Evolutionary conservation across 2,888 invertebrate species (phyloP).

Genomic region (Chymomyza caudatula): DNA sequence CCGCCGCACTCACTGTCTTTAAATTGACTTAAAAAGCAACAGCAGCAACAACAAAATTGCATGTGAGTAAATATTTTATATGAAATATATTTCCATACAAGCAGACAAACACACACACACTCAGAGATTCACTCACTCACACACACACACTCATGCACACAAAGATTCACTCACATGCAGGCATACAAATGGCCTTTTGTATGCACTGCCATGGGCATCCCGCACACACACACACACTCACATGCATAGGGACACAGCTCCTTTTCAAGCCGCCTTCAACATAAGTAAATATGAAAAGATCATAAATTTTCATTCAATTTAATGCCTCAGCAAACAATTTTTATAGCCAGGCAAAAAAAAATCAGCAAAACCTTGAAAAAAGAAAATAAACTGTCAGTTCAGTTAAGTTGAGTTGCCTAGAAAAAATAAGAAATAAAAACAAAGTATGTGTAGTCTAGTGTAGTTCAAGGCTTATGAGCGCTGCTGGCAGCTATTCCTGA

Average conservation of each 20-base stretch:
- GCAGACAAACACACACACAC: not conserved
- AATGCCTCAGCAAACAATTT: constrained; percentile 78
- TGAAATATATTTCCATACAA: constrained; percentile 4
- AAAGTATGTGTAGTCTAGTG: too few relatives aligned
- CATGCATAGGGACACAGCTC: constrained; percentile 2
- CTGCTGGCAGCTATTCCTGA: constrained; percentile 52
- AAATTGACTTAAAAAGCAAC: constrained; percentile 25
- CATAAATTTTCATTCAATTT: constrained; percentile 78
- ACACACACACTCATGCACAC: not conserved
- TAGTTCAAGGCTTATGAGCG: not conserved
- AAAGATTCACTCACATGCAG: too few relatives aligned
- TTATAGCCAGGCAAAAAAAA: constrained; percentile 52
- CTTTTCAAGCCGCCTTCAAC: constrained; percentile 30
- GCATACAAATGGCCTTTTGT: not conserved
- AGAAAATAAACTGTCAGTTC: constrained; percentile 45
- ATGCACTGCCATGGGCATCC: not conserved
- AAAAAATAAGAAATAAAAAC: not conserved
- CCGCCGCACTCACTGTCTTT: constrained; percentile 31
- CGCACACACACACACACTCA: not conserved
- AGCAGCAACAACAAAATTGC: constrained; percentile 5
- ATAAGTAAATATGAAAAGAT: constrained; percentile 75
- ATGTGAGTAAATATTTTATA: not conserved
- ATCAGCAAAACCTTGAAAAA: not conserved
- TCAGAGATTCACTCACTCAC: not conserved
- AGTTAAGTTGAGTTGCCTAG: not conserved